Conservation (phyloP, 1,140 invertebrate genomes). For the Heliothis virescens region DNA sequence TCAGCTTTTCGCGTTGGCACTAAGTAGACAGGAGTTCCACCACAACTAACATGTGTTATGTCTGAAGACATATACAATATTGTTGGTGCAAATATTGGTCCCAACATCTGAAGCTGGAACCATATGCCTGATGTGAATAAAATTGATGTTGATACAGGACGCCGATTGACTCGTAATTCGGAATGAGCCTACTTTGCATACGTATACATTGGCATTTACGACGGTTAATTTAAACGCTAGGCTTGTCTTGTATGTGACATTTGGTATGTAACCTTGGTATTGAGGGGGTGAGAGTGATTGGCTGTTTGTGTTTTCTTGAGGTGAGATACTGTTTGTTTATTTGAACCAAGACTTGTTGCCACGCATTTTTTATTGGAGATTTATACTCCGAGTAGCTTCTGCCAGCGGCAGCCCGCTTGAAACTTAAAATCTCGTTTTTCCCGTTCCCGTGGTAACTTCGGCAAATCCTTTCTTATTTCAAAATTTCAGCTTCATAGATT, state of each 20-base stretch:
- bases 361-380: too few relatives aligned
- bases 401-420: too few relatives aligned
- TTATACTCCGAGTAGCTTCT: too few relatives aligned
- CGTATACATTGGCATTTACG: slow-evolving; percentile 32
- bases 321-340: not conserved
- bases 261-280: slow-evolving; percentile 28
- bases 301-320: not conserved
- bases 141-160: slow-evolving; percentile 46
- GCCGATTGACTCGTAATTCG: slow-evolving; percentile 40
- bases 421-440: too few relatives aligned
- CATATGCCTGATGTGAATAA: slow-evolving; percentile 36
- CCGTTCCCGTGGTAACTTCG: too few relatives aligned
- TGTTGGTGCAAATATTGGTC: not conserved
- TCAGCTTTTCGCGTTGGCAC: too few relatives aligned
- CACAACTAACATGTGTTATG: too few relatives aligned
- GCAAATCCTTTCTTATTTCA: too few relatives aligned
- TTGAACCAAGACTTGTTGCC: not conserved
- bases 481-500: too few relatives aligned
- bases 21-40: too few relatives aligned
- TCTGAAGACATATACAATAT: too few relatives aligned
- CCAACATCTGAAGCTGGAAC: not conserved
- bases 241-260: slow-evolving; percentile 21
- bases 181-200: slow-evolving; percentile 41
- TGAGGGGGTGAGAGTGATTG: not conserved
- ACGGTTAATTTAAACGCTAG: slow-evolving; percentile 31